These are phyloP conservation scores for Rhopalosiphum maidis DNA, from an alignment of 1,140 invertebrate species.

Conservation along the genomic window DNA sequence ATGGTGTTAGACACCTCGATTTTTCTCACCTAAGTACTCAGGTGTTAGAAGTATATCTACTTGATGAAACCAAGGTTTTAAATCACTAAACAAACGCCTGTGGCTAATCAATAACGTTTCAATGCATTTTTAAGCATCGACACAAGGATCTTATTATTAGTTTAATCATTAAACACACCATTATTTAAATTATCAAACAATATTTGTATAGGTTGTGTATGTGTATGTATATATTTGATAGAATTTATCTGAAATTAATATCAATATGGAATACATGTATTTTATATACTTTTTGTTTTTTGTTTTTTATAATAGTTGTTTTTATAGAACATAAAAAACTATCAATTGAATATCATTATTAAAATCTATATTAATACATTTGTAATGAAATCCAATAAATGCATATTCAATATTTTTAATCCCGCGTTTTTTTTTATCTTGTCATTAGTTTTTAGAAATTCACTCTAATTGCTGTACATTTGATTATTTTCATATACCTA, in stretches of 20 bases:
- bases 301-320: not conserved
- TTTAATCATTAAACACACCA: not conserved
- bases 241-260: not conserved
- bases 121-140: not conserved
- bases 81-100: slow-evolving; percentile 18
- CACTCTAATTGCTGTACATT: not conserved
- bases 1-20: slow-evolving; percentile 4
- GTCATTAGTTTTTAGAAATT: not conserved
- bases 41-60: not conserved
- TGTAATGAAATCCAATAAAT: not conserved
- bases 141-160: slow-evolving; percentile 10
- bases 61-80: not conserved
- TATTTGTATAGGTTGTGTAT: too few relatives aligned
- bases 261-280: not conserved
- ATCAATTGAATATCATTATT: not conserved
- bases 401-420: not conserved
- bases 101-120: slow-evolving; percentile 12
- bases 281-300: not conserved
- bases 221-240: too few relatives aligned
- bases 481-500: not conserved
- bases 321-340: not conserved
- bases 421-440: not conserved
- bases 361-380: not conserved
- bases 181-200: not conserved
- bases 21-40: slow-evolving; percentile 1